phyloP scores from a whole-genome alignment of 2,113 vertebrate genomes.

The Stegostoma tigrinum region DNA sequence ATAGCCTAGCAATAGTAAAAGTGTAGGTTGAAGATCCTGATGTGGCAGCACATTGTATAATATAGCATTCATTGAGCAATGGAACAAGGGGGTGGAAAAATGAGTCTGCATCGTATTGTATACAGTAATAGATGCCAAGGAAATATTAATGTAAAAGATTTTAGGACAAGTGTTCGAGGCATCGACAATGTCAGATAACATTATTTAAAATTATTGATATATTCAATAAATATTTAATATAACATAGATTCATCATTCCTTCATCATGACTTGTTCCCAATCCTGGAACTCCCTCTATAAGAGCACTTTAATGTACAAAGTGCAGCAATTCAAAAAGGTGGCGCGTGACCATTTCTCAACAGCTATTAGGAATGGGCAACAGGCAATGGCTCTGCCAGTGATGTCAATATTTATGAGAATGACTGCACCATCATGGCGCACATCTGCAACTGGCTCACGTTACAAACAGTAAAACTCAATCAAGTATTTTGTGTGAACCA shows the following conservation, averaged over 20 bases:
- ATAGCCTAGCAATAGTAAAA: background rate
- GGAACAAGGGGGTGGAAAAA: background rate
- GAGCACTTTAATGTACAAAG: too few relatives aligned
- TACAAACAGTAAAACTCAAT: background rate
- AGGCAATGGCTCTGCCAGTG: too few relatives aligned
- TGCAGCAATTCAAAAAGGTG: too few relatives aligned
- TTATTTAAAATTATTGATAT: background rate
- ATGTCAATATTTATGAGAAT: too few relatives aligned
- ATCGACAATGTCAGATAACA: background rate
- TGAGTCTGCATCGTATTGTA: background rate
- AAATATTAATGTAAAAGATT: background rate
- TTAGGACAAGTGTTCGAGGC: background rate
- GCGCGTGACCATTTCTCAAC: too few relatives aligned
- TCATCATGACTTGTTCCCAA: background rate
- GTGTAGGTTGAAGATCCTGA: background rate
- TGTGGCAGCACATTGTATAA: background rate
- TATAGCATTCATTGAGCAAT: background rate
- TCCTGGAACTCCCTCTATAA: too few relatives aligned
- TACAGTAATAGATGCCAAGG: background rate
- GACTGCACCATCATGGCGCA: too few relatives aligned
- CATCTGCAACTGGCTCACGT: background rate
- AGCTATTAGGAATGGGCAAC: too few relatives aligned
- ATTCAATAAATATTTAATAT: background rate
- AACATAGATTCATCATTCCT: background rate
- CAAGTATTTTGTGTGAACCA: background rate